Evolutionary conservation across 1,140 invertebrate species (phyloP).

Genomic region (Trypoxylus dichotomus): DNA sequence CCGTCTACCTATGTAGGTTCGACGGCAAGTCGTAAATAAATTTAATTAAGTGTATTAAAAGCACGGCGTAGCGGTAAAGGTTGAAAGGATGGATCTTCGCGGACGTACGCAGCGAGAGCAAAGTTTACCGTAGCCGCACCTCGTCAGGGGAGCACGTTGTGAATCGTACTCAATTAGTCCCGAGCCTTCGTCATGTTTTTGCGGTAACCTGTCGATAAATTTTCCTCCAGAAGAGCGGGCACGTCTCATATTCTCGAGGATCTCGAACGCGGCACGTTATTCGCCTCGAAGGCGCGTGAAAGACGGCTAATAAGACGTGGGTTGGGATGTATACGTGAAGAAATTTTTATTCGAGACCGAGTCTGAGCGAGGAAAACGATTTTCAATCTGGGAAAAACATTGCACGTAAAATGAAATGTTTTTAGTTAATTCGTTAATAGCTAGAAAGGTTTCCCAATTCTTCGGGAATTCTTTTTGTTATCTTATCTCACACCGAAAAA

Average conservation of each 20-base stretch:
- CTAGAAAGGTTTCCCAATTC: too few relatives aligned
- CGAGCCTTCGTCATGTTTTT: not conserved
- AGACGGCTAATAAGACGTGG: not conserved
- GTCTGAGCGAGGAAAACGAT: too few relatives aligned
- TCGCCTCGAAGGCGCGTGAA: not conserved
- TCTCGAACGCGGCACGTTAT: not conserved
- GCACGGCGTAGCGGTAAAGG: not conserved
- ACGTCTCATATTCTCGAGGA: not conserved
- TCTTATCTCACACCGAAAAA: too few relatives aligned
- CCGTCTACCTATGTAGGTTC: not conserved
- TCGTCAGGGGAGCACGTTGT: not conserved
- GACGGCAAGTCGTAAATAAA: not conserved
- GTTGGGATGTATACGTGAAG: too few relatives aligned
- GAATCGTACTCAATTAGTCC: not conserved
- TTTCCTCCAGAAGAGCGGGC: not conserved
- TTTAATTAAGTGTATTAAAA: slow-evolving; percentile 8
- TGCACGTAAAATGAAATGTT: too few relatives aligned
- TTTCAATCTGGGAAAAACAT: too few relatives aligned
- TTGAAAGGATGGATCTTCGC: not conserved
- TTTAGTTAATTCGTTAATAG: too few relatives aligned
- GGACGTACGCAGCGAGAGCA: not conserved
- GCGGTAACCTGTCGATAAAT: slow-evolving; percentile 1
- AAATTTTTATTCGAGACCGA: too few relatives aligned
- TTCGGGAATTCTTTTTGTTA: too few relatives aligned
- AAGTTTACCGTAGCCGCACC: not conserved